Evolutionary conservation across 2,797 vertebrate genomes (phyloP), one percentile per base, ranked within the genome.

Genomic region (Leptoclinus maculatus): DNA sequence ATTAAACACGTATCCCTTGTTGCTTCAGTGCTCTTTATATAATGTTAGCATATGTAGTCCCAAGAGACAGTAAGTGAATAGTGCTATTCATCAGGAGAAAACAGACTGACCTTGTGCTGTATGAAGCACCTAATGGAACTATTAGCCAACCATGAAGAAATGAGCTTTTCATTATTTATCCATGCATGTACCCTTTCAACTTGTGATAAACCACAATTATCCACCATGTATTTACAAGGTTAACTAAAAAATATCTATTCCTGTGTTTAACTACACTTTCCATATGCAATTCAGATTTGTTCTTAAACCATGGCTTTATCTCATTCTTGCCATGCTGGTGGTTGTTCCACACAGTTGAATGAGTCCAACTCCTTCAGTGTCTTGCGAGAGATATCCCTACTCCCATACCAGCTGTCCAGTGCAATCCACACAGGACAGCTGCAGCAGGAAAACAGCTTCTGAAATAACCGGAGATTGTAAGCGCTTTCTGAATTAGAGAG

Each of bases 321-420:
- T 63, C 49, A 56, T 66, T 41, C 13, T 47, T 73, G 71, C 9
- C 51, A 21, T 39, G 21, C 14, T 12, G 3, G 12, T 43, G 32
- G 58, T 76, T 67, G 43, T 71, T 84, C 25, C n/a, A 53, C 32
- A 27, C 62, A 11, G 4, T 63, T 80, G 41, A 43, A 14, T 67
- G 68, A 63, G 65, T 49, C 36, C 19, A 56, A 23, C 54, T 69
- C 16, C 66, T 66, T 56, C 45, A 34, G 21, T 54, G 29, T 76
- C 65, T 69, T 63, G 38, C 5, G 72, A 59, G 57, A 71, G 63
- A 56, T 38, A 41, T 64, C 68, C 16, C 29, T 57, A 25, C 56
- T 85, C 79, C 79, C 71, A 59, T n/a, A 83, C 66, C 80, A 85
- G 79, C 77, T 85, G 87, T 74, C 39, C 54, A 56, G 8, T 57